These are phyloP conservation scores for Charina bottae DNA, from an alignment of 2,113 vertebrate species.

Conservation along the genomic window DNA sequence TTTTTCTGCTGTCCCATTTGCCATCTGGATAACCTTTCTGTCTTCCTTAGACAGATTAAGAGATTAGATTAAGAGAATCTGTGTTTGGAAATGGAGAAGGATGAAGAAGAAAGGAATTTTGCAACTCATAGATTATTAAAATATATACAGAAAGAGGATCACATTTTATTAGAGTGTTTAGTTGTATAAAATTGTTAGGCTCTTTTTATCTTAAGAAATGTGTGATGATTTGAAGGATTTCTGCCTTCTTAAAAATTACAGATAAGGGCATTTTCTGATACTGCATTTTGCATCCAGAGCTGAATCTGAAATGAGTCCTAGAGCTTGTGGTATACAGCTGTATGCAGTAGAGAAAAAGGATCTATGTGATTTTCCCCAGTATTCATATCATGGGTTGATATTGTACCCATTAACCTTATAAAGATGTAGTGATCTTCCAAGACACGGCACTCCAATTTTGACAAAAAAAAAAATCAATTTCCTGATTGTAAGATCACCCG, in stretches of 20 bases:
- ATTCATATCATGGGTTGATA: too few relatives aligned
- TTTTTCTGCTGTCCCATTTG: too few relatives aligned
- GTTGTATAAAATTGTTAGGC: slow-evolving; percentile 86
- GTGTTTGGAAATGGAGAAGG: slow-evolving; percentile 72
- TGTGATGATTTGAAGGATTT: slow-evolving; percentile 75
- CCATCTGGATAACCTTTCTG: too few relatives aligned
- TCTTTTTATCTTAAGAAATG: slow-evolving; percentile 83
- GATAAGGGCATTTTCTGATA: neutral
- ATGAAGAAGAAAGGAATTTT: slow-evolving; percentile 53
- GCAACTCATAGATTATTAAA: slow-evolving; percentile 85
- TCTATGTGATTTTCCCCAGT: too few relatives aligned
- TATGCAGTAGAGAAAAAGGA: too few relatives aligned
- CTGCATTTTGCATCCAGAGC: neutral
- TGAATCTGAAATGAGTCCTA: neutral
- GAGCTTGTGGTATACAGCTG: neutral
- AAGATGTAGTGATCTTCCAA: too few relatives aligned
- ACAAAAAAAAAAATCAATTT: too few relatives aligned
- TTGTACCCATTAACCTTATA: too few relatives aligned
- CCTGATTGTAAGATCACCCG: too few relatives aligned
- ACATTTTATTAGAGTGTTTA: slow-evolving; percentile 79
- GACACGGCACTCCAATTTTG: too few relatives aligned
- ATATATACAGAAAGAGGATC: slow-evolving; percentile 82
- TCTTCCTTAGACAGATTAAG: too few relatives aligned
- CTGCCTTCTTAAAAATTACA: slow-evolving; percentile 69
- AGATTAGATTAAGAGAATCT: slow-evolving; percentile 91